A percentile compares a stretch with the other conserved stretches of the same genome.
Conservation (phyloP, 2,113 vertebrate species). For the Strix aluco region DNA sequence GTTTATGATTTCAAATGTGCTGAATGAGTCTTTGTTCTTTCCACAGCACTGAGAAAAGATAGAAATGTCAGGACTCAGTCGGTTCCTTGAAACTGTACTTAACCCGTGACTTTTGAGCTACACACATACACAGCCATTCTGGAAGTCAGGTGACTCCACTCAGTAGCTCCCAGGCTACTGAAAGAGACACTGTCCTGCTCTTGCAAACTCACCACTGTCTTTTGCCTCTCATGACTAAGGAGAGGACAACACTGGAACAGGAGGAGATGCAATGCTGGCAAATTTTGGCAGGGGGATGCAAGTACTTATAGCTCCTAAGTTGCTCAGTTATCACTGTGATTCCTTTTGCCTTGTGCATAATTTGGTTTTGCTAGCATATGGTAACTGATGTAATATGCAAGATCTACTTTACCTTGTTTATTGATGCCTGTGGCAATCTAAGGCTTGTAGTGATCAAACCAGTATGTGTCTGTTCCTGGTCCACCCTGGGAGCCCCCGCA, state of each 20-base stretch:
- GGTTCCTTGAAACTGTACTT: neutral
- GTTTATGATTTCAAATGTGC: neutral
- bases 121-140: accelerated
- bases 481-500: neutral
- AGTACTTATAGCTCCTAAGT: neutral
- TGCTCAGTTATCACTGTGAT: neutral
- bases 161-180: neutral
- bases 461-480: neutral
- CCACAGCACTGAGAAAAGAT: neutral
- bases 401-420: neutral
- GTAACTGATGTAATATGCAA: neutral
- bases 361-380: neutral
- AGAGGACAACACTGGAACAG: neutral
- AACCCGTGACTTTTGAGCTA: neutral
- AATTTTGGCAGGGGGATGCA: neutral
- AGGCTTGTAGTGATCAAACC: neutral
- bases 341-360: neutral
- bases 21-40: neutral
- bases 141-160: accelerated
- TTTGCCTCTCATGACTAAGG: neutral
- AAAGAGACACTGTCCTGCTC: neutral
- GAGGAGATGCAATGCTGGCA: neutral
- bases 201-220: neutral
- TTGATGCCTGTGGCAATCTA: neutral
- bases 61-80: neutral